Evolutionary conservation across 2,888 invertebrate species (phyloP), one percentile per base, ranked within the genome.

Genomic region (Ochropacha duplaris): DNA sequence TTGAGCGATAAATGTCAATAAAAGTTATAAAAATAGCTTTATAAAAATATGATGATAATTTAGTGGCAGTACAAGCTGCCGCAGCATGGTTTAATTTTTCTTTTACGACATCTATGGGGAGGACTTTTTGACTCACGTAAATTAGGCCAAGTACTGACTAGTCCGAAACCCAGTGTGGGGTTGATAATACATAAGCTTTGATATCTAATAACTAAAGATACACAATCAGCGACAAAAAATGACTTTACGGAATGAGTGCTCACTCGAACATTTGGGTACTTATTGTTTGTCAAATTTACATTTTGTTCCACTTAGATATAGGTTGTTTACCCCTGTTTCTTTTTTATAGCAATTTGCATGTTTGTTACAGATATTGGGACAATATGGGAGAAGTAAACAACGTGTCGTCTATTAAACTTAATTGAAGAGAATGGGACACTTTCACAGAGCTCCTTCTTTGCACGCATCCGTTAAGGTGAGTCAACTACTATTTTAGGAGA

Each of bases 361-460:
- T 52, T 52, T 31, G 31, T 52, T 22, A 16, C 78, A 76, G 67
- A 80, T 79, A 16, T 81, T 83, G 82, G 63, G 54, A 56, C 56
- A 69, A 22, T 16, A 79, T 76, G 72, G 56, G 56, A 39, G 60
- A 58, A 54, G 65, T 65, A 58, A 57, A 57, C 59, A 57, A 56
- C 60, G 55, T 39, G 36, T 52, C 54, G 54, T 52, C 57, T 65
- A 69, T 64, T 58, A 60, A 60, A 31, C 54, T 59, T 49, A 79
- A 76, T 54, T 86, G 74, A 87, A 62, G 76, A 89, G 74, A 72
- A 91, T 90, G 90, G 90, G 86, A 80, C 79, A 85, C 69, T 91
- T 87, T 66, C 90, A 91, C 68, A 73, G 90, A 66, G 83, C 90
- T 59, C 90, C 90, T 62, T 91, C 85, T 59, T 89, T 90, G 79